Conservation (phyloP, 2,888 invertebrate genomes). For the Amphipoea lucens region DNA sequence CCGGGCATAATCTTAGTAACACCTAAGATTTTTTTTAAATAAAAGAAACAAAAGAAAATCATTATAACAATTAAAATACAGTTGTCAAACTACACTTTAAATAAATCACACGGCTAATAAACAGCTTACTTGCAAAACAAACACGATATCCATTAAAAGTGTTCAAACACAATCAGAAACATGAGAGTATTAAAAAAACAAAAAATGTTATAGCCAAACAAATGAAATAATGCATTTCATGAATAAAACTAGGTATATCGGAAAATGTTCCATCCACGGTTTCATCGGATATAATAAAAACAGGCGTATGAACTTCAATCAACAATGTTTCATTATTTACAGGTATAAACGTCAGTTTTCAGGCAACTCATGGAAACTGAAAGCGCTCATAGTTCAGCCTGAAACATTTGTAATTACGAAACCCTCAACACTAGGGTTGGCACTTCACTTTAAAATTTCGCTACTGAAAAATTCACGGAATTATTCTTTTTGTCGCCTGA, state of each 20-base stretch:
- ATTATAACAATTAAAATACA: not conserved
- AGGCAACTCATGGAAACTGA: conserved; percentile 64
- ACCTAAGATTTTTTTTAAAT: too few species aligned
- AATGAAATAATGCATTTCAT: conserved; percentile 48
- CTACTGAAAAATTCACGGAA: not conserved
- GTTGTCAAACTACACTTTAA: not conserved
- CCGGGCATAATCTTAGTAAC: too few species aligned
- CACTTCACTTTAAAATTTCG: not conserved
- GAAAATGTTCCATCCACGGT: conserved; percentile 33
- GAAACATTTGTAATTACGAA: conserved; percentile 72
- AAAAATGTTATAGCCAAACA: conserved; percentile 16
- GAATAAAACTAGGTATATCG: conserved; percentile 46
- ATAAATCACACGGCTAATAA: not conserved
- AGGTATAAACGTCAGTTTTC: conserved; percentile 65
- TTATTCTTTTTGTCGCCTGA: too few species aligned
- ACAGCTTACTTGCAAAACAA: conserved; percentile 18
- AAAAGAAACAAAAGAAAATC: not conserved
- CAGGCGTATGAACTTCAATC: conserved; percentile 57
- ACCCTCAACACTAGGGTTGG: conserved; percentile 53
- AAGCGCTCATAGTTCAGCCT: conserved; percentile 66
- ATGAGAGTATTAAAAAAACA: not conserved
- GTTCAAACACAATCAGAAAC: conserved; percentile 33
- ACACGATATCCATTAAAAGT: not conserved
- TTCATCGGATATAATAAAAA: conserved; percentile 51
- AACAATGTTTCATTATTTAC: conserved; percentile 70